Conservation (phyloP, 2,113 vertebrate species). For the Archocentrus centrarchus region DNA sequence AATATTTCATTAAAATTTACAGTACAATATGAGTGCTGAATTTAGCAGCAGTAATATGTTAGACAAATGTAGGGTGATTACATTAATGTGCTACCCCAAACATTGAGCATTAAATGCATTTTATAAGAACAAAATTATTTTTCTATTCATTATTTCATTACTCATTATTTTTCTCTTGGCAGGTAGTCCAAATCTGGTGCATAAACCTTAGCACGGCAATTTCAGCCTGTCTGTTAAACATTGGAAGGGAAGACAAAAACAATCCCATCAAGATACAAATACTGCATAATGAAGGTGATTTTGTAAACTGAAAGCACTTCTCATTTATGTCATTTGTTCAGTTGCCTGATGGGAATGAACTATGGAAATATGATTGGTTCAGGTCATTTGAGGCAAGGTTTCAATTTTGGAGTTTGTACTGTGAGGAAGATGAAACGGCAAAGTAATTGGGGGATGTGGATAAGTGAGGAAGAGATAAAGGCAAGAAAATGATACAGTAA, state of each 20-base stretch:
- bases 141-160: neutral
- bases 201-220: neutral
- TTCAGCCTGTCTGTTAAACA: neutral
- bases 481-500: constrained; percentile 5
- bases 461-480: constrained; percentile 15
- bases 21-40: neutral
- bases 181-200: neutral
- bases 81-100: neutral
- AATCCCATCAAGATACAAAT: constrained; percentile 1
- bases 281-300: neutral
- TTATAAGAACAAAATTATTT: neutral
- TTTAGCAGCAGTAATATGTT: neutral
- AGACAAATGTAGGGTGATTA: neutral
- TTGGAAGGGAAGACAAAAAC: neutral
- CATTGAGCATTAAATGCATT: neutral
- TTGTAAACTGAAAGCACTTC: neutral
- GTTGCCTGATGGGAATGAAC: neutral
- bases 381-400: constrained; percentile 4
- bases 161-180: neutral
- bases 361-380: neutral
- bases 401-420: neutral
- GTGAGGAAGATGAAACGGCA: neutral
- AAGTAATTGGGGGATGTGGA: neutral
- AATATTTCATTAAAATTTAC: neutral
- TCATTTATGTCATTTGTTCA: neutral